These are phyloP conservation scores for Chrysodeixis includens DNA, from an alignment of 2,888 invertebrate species.

Conservation along the genomic window DNA sequence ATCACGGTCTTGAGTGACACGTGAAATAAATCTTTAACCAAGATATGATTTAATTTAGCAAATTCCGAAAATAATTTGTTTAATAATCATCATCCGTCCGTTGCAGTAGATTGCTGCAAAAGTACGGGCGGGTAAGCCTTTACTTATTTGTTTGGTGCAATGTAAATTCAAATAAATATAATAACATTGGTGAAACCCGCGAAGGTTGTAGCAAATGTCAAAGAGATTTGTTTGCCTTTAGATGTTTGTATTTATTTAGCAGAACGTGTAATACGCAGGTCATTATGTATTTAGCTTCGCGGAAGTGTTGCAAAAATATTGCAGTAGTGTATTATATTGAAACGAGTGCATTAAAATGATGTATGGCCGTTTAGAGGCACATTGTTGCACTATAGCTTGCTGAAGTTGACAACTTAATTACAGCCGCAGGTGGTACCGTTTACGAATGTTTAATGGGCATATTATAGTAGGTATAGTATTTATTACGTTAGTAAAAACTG, in stretches of 20 bases:
- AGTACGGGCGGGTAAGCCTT: too few relatives aligned
- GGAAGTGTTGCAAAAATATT: conserved; percentile 24
- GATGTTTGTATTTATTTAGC: conserved; percentile 26
- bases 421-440: not conserved
- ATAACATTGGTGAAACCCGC: conserved; percentile 8
- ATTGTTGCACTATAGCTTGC: not conserved
- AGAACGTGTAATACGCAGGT: conserved; percentile 26
- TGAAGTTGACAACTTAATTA: not conserved
- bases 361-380: not conserved
- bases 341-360: not conserved
- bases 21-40: too few relatives aligned
- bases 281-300: conserved; percentile 26
- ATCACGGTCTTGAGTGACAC: not conserved
- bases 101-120: too few relatives aligned
- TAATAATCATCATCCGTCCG: too few relatives aligned
- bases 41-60: too few relatives aligned
- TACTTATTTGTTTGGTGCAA: not conserved
- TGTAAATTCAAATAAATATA: not conserved
- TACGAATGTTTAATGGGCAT: not conserved
- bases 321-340: not conserved
- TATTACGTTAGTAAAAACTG: too few relatives aligned
- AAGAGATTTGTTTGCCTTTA: conserved; percentile 8
- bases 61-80: too few relatives aligned
- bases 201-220: not conserved
- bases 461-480: too few relatives aligned